Conservation (phyloP, 1,140 invertebrate species). For the Bombus balteatus region DNA sequence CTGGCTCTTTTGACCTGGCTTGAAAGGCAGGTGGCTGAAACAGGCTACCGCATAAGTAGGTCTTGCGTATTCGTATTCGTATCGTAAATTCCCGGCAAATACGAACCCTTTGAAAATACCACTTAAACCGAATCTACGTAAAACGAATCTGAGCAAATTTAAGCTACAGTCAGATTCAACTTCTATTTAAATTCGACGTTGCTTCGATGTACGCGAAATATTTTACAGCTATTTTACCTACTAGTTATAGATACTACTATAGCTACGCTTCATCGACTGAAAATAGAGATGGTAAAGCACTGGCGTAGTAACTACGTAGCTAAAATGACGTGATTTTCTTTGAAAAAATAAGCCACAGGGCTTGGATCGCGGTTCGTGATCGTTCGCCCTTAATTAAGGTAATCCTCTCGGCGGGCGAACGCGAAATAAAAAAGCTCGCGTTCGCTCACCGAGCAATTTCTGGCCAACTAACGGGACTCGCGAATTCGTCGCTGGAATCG, state of each 20-base stretch:
- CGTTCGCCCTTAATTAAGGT: constrained; percentile 40
- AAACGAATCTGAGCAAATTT: too few species aligned
- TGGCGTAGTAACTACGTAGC: not conserved
- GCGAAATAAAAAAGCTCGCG: constrained; percentile 25
- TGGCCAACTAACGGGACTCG: constrained; percentile 36
- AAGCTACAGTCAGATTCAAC: too few species aligned
- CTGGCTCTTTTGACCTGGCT: constrained; percentile 19
- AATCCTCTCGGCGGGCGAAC: not conserved
- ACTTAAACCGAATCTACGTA: not conserved
- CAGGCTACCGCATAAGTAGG: constrained; percentile 62
- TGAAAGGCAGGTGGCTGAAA: constrained; percentile 57
- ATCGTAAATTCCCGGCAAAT: not conserved
- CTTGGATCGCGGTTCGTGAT: not conserved
- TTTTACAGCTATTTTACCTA: too few species aligned
- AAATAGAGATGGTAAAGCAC: not conserved
- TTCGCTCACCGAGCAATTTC: constrained; percentile 25
- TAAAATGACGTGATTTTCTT: not conserved
- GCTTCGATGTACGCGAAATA: too few species aligned
- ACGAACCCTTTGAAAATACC: not conserved
- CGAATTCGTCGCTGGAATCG: constrained; percentile 31
- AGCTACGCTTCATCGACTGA: too few species aligned
- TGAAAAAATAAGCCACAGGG: not conserved
- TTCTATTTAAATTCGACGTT: too few species aligned
- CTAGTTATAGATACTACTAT: too few species aligned
- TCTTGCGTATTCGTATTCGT: constrained; percentile 58